A percentile compares a stretch with the other conserved stretches of the same genome.
Conservation (phyloP, 2,113 vertebrate species). For the Danio rerio region GRCz12tu NC_133177.1:35025001-35025500, state of each 20-base stretch:
- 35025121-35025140: slow-evolving; percentile 37
- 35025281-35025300: not conserved
- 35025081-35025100: slow-evolving; percentile 1
- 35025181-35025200: not conserved
- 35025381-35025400: not conserved
- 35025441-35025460: not conserved
- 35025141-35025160: slow-evolving; percentile 25
- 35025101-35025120: not conserved
- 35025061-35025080: not conserved
- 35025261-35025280: slow-evolving; percentile 18
- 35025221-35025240: slow-evolving; percentile 25
- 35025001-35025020: not conserved
- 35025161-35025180: slow-evolving; percentile 32
- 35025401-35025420: not conserved
- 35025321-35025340: not conserved
- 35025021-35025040: too few relatives aligned
- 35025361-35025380: not conserved
- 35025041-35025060: not conserved
- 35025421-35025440: not conserved
- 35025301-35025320: not conserved
- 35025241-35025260: not conserved
- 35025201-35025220: slow-evolving; percentile 44
- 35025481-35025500: not conserved
- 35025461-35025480: not conserved
- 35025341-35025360: not conserved